Evolutionary conservation across 2,797 vertebrate genomes (phyloP).

Genomic region (Hypotaenidia okinawae): DNA sequence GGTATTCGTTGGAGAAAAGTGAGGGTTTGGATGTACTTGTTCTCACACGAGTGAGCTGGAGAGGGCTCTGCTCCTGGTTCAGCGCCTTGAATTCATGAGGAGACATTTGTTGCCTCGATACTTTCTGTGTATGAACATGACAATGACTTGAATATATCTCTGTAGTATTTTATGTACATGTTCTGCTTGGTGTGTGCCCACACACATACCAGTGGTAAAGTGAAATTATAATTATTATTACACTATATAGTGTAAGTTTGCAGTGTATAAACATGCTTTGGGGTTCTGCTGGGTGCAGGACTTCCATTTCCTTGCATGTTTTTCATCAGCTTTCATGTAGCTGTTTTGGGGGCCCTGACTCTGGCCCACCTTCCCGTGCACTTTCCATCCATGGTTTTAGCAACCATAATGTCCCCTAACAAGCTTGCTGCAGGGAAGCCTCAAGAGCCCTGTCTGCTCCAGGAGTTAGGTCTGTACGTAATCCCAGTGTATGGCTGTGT

Average conservation of each 20-base stretch:
- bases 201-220: background rate
- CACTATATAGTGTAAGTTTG: background rate
- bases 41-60: background rate
- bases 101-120: slow-evolving; percentile 9
- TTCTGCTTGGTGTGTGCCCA: background rate
- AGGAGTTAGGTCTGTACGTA: background rate
- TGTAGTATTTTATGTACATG: background rate
- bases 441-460: slow-evolving; percentile 3
- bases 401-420: background rate
- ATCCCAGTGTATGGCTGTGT: background rate
- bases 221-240: background rate
- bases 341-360: background rate
- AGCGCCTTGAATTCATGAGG: background rate
- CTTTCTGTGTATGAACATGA: background rate
- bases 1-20: background rate
- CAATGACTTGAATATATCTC: background rate
- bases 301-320: background rate
- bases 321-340: background rate
- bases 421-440: background rate
- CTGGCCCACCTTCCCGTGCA: background rate
- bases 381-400: background rate
- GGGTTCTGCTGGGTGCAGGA: background rate
- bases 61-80: background rate
- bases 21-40: background rate
- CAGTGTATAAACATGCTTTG: background rate